Evolutionary conservation across 2,797 vertebrate species (phyloP), one percentile per base, ranked within the genome.

Genomic region (Enteromius argenteus): DNA sequence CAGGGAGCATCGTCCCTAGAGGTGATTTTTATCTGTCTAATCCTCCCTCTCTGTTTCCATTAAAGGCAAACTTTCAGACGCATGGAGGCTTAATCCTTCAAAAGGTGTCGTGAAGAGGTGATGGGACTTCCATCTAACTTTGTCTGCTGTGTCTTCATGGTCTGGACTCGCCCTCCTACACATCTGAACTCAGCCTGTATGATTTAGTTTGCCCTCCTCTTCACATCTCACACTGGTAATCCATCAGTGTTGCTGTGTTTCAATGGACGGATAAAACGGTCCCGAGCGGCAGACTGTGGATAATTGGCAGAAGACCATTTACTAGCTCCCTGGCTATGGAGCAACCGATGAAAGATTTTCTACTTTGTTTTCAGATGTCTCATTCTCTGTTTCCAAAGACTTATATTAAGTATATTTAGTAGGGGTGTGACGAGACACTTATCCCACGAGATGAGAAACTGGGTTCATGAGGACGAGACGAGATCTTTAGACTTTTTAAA

Each of bases 1-100:
- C 79, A 62, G 46, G n/a, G 73, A 69, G 39, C 39, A 35, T 27
- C 42, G 2, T 19, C 39, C 39, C 71, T 46, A 76, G 14, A 67
- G 62, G 56, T 68, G 80, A 78, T 83, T 78, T 62, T 78, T 83
- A 84, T 84, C 82, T 49, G 30, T 84, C 30, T 84, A 74, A 83
- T 80, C 75, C 53, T 67, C 58, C 19, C 53, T 53, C 39, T 84
- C 64, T 66, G 32, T 76, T 85, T 62, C 72, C 42, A 58, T 86
- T 72, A 86, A 80, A 78, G 56, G 76, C 35, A 62, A 44, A 76
- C 78, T 75, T 74, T 79, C 69, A 44, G 58, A 74, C 5, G 21
- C 39, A 68, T 83, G 51, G 39, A 73, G 66, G 77, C 14, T 79
- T 62, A 84, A 80, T 75, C 69, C 77, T 74, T 84, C 49, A 58